Conservation (phyloP, 2,888 invertebrate species). For the Malthinus flaveolus region DNA sequence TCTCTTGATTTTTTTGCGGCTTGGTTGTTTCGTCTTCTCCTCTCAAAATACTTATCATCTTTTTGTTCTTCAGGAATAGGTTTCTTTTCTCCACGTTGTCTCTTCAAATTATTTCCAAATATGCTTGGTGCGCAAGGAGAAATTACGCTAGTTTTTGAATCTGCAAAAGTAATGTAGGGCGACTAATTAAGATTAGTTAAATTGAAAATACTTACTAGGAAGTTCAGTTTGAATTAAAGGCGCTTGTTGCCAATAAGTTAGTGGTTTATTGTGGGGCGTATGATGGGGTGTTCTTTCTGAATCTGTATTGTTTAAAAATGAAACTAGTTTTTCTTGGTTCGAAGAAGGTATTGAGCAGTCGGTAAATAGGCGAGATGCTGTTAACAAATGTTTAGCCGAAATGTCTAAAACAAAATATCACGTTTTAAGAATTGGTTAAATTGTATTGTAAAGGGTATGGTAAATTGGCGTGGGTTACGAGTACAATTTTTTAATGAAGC, state of each 20-base stretch:
- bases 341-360: slow-evolving; percentile 12
- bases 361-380: slow-evolving; percentile 18
- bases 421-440: too few relatives aligned
- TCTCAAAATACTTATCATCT: slow-evolving; percentile 87
- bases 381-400: slow-evolving; percentile 13
- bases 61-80: slow-evolving; percentile 87
- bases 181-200: neutral
- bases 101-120: slow-evolving; percentile 46
- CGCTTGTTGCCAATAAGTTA: slow-evolving; percentile 15
- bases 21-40: slow-evolving; percentile 84
- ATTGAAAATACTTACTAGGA: slow-evolving; percentile 3
- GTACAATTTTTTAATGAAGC: too few relatives aligned
- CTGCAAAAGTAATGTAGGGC: neutral
- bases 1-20: slow-evolving; percentile 92
- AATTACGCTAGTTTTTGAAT: slow-evolving; percentile 9
- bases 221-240: slow-evolving; percentile 14
- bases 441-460: too few relatives aligned
- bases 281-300: slow-evolving; percentile 11
- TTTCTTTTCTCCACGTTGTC: slow-evolving; percentile 79
- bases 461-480: too few relatives aligned
- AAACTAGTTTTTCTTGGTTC: slow-evolving; percentile 13
- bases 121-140: slow-evolving; percentile 11
- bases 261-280: slow-evolving; percentile 9
- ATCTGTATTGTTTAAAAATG: slow-evolving; percentile 6
- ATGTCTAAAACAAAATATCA: slow-evolving; percentile 16